Percentiles rank a stretch among this genome's conserved stretches.
These are phyloP conservation scores for Anhinga rufa DNA, from an alignment of 2,113 vertebrate species.

Conservation along the genomic window DNA sequence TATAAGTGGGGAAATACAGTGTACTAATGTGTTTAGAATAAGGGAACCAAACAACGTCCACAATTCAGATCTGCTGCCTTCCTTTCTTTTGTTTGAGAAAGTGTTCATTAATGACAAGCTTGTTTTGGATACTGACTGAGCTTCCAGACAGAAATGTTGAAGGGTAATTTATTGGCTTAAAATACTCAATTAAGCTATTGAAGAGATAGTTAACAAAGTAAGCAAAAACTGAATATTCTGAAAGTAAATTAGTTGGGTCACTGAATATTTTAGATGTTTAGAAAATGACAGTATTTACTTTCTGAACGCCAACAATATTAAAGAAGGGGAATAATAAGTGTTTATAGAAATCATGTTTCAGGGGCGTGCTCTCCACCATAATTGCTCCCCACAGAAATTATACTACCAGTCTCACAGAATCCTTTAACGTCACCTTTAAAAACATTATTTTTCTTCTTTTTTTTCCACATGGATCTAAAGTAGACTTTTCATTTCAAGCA, in stretches of 20 bases:
- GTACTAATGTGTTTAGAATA: slow-evolving; percentile 69
- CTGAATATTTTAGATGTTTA: not conserved
- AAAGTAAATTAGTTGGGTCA: slow-evolving; percentile 32
- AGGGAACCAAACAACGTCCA: slow-evolving; percentile 28
- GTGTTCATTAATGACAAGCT: slow-evolving; percentile 50
- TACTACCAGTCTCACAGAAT: not conserved
- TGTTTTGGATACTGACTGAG: slow-evolving; percentile 58
- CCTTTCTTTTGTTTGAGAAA: slow-evolving; percentile 48
- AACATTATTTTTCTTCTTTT: not conserved
- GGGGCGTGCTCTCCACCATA: not conserved
- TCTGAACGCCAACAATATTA: not conserved
- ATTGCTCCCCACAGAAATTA: not conserved
- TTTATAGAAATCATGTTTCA: not conserved
- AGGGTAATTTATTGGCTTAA: slow-evolving; percentile 61
- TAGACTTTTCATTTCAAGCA: not conserved
- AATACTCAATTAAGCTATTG: slow-evolving; percentile 58
- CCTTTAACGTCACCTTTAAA: not conserved
- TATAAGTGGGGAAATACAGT: slow-evolving; percentile 67
- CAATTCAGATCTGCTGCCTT: slow-evolving; percentile 38
- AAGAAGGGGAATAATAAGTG: not conserved
- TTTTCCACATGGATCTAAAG: not conserved
- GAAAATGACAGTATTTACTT: not conserved
- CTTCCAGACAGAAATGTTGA: slow-evolving; percentile 32
- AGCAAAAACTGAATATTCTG: not conserved
- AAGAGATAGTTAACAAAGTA: slow-evolving; percentile 44